Conservation (phyloP, 2,113 vertebrate species). For the Nestor notabilis region DNA sequence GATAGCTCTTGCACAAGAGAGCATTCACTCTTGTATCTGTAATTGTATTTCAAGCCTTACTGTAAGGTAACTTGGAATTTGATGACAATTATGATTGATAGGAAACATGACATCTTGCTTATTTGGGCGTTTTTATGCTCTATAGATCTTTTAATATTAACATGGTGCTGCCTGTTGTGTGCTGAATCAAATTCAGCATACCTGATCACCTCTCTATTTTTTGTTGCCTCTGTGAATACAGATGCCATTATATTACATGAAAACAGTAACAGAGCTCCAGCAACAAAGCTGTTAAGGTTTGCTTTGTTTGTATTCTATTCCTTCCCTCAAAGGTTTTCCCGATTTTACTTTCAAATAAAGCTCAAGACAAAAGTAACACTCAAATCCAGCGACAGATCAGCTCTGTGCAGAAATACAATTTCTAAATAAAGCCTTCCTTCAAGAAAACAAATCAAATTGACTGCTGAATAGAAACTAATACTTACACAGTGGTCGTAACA, state of each 20-base stretch:
- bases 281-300: not conserved
- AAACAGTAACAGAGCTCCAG: not conserved
- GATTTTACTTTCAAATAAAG: constrained; percentile 2
- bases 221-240: not conserved
- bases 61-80: not conserved
- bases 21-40: not conserved
- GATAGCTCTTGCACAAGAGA: not conserved
- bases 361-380: not conserved
- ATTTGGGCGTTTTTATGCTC: accelerated
- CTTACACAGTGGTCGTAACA: not conserved
- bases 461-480: not conserved
- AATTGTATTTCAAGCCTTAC: not conserved
- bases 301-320: not conserved
- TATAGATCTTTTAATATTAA: not conserved
- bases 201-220: not conserved
- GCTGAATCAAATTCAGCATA: not conserved
- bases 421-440: not conserved
- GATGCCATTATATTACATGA: not conserved
- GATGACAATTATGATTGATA: not conserved
- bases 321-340: not conserved
- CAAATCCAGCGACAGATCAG: not conserved
- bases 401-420: not conserved
- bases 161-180: not conserved
- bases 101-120: not conserved
- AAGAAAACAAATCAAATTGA: not conserved